A percentile compares a stretch with the other conserved stretches of the same genome.
These are phyloP conservation scores for Dipus sagitta DNA, from an alignment of 2,797 vertebrate genomes.

Conservation along the genomic window DNA sequence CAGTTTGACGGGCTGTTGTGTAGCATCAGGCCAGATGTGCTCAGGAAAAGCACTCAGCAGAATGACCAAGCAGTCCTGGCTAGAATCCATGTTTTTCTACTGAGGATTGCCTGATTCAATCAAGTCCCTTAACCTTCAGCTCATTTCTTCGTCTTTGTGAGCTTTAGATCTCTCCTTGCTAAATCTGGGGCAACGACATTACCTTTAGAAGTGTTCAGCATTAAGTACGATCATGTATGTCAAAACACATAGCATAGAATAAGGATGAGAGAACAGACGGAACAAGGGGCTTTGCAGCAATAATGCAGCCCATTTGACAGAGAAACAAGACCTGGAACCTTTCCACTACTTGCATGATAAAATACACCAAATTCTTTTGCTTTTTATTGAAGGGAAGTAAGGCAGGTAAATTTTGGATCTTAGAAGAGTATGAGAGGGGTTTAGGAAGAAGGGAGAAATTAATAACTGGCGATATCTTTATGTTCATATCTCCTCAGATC, in stretches of 20 bases:
- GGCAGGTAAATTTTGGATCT: neutral
- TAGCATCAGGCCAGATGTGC: neutral
- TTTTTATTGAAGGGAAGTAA: neutral
- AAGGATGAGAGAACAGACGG: too few species aligned
- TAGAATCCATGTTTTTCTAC: neutral
- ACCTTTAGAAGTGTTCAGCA: conserved; percentile 1
- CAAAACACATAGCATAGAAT: neutral
- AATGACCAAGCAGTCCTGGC: neutral
- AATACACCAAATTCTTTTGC: neutral
- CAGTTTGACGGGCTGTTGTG: neutral
- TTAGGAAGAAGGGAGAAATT: neutral
- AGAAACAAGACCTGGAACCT: neutral
- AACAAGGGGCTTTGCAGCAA: neutral
- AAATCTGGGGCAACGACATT: neutral
- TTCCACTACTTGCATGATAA: neutral
- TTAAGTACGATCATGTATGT: neutral
- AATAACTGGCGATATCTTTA: neutral
- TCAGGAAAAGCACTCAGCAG: neutral
- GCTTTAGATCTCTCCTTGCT: neutral
- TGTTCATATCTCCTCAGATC: too few species aligned
- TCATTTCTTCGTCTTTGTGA: neutral
- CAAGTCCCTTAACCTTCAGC: neutral
- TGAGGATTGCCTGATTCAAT: neutral
- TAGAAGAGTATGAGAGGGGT: neutral
- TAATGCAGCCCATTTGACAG: too few species aligned